Percentiles rank a stretch among this genome's conserved stretches.
phyloP scores from a whole-genome alignment of 2,113 vertebrate species.

The Phylloscopus trochilus region DNA sequence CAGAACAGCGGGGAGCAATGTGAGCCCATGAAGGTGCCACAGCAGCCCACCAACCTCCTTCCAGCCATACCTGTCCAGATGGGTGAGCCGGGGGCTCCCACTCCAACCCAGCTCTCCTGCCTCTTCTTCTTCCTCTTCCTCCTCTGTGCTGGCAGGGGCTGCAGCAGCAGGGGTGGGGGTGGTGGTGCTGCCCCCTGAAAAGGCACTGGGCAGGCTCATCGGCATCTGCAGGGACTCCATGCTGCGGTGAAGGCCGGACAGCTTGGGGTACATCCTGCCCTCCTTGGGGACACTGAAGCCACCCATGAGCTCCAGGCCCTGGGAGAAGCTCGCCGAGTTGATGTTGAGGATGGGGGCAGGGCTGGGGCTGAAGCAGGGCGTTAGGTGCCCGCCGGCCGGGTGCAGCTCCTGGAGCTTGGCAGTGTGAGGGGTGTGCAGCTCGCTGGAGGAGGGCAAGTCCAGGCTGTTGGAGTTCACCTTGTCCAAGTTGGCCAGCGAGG shows the following conservation, averaged over 20 bases:
- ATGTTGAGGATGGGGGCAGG: conserved; percentile 93
- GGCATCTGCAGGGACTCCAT: conserved; percentile 93
- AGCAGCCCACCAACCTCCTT: background rate
- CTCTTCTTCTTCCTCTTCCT: conserved; percentile 57
- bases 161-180: conserved; percentile 46
- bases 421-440: conserved; percentile 73
- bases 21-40: background rate
- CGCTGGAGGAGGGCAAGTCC: conserved; percentile 79
- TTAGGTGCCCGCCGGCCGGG: conserved; percentile 46
- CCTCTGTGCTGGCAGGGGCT: conserved; percentile 37
- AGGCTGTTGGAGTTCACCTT: conserved; percentile 90
- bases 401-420: conserved; percentile 84
- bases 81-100: conserved; percentile 70
- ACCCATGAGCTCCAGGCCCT: conserved; percentile 82
- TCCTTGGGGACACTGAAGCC: conserved; percentile 76
- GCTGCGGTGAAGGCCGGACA: conserved; percentile 91
- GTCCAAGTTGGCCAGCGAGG: conserved; percentile 86
- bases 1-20: background rate
- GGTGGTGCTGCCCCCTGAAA: conserved; percentile 67
- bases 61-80: conserved; percentile 71
- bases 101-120: conserved; percentile 74
- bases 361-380: conserved; percentile 86
- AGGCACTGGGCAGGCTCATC: conserved; percentile 86
- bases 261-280: conserved; percentile 86
- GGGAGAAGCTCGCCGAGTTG: conserved; percentile 88